phyloP scores from a whole-genome alignment of 2,888 invertebrate genomes.

The Aquatica leii region DNA sequence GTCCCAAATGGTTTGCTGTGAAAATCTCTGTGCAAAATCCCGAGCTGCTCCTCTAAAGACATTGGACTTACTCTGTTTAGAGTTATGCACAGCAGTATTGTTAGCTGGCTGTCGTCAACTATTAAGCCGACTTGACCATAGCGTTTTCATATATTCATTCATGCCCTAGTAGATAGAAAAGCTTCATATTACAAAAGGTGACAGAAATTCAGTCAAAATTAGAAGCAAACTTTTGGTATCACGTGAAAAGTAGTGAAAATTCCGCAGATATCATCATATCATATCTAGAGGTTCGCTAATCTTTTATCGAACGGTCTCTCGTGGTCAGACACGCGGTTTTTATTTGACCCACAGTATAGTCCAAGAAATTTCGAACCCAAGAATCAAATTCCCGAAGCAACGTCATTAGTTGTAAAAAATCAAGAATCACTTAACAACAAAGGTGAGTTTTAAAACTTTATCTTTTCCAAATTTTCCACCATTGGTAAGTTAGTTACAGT shows the following conservation, averaged over 20 bases:
- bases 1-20: too few species aligned
- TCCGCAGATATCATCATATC: background rate
- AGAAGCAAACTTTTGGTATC: too few species aligned
- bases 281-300: slow-evolving; percentile 4
- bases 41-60: too few species aligned
- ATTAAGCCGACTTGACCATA: background rate
- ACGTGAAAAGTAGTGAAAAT: too few species aligned
- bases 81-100: slow-evolving; percentile 3
- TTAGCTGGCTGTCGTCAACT: slow-evolving; percentile 2
- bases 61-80: background rate
- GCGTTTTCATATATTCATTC: background rate
- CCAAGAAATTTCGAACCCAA: too few species aligned
- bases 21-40: background rate
- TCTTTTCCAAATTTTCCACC: background rate
- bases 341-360: too few species aligned
- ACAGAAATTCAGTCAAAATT: too few species aligned
- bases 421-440: background rate
- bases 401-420: background rate
- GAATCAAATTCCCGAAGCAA: too few species aligned
- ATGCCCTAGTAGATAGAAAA: too few species aligned
- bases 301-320: background rate
- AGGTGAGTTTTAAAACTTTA: background rate
- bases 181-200: too few species aligned
- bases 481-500: background rate
- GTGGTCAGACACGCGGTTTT: background rate